These are phyloP conservation scores for Chromobotia macracanthus DNA, from an alignment of 2,797 vertebrate genomes.

Conservation along the genomic window DNA sequence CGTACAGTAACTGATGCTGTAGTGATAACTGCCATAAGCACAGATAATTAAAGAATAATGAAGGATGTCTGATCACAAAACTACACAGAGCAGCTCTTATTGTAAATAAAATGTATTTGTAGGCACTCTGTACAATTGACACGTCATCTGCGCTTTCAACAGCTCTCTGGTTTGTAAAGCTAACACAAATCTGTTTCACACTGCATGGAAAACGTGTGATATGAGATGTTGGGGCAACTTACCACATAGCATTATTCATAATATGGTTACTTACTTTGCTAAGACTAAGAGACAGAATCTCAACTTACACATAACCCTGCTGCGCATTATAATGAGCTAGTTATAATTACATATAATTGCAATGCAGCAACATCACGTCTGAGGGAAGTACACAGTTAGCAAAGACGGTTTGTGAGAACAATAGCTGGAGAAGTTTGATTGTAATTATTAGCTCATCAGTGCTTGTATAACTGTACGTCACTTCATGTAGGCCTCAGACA, in stretches of 20 bases:
- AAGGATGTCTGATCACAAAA: too few species aligned
- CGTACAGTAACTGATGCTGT: too few species aligned
- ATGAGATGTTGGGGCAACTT: conserved; percentile 21
- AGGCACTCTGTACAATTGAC: background rate
- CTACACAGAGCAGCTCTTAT: background rate
- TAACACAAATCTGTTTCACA: background rate
- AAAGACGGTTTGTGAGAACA: conserved; percentile 27
- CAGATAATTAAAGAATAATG: too few species aligned
- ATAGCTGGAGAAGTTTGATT: conserved; percentile 35
- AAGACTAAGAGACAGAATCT: background rate
- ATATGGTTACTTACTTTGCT: background rate
- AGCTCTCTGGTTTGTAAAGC: background rate
- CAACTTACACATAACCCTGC: background rate
- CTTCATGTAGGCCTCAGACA: background rate
- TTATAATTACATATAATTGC: conserved; percentile 48
- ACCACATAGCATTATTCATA: conserved; percentile 11
- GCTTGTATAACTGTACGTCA: conserved; percentile 32
- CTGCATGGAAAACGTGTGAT: background rate
- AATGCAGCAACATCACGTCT: conserved; percentile 20
- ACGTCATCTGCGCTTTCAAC: background rate
- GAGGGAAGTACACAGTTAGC: conserved; percentile 24
- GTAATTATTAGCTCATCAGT: conserved; percentile 37
- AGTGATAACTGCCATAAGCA: too few species aligned
- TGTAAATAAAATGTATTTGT: background rate
- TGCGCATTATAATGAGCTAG: conserved; percentile 37